phyloP scores from a whole-genome alignment of 2,113 vertebrate genomes.

The Stictonetta naevosa region DNA sequence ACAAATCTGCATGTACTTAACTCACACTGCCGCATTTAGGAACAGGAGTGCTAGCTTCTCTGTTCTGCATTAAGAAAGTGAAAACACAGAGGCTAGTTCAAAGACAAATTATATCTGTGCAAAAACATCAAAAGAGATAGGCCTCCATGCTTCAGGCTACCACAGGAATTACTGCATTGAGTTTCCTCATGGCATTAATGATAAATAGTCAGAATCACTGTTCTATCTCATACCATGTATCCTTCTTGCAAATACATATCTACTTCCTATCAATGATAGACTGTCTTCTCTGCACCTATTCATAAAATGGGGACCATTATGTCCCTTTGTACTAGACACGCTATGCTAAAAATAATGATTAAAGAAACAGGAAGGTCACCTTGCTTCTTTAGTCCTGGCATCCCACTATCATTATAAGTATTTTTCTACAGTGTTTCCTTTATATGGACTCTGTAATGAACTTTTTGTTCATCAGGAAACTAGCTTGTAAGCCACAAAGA shows the following conservation, averaged over 20 bases:
- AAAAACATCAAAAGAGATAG: neutral
- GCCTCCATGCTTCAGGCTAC: neutral
- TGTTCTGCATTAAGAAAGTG: neutral
- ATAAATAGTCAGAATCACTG: neutral
- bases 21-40: fast-evolving
- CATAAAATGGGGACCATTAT: neutral
- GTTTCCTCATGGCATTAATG: neutral
- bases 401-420: slow-evolving; percentile 1
- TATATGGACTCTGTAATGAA: neutral
- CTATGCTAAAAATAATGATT: neutral
- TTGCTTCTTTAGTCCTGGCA: neutral
- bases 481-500: slow-evolving; percentile 38
- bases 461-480: slow-evolving; percentile 39
- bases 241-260: neutral
- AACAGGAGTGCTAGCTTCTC: neutral
- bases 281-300: neutral
- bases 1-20: neutral
- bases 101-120: neutral
- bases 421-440: neutral
- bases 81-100: neutral
- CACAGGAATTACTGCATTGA: neutral
- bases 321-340: neutral
- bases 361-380: neutral
- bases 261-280: neutral
- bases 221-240: neutral